phyloP scores from a whole-genome alignment of 2,113 vertebrate genomes.

The Piaya cayana region DNA sequence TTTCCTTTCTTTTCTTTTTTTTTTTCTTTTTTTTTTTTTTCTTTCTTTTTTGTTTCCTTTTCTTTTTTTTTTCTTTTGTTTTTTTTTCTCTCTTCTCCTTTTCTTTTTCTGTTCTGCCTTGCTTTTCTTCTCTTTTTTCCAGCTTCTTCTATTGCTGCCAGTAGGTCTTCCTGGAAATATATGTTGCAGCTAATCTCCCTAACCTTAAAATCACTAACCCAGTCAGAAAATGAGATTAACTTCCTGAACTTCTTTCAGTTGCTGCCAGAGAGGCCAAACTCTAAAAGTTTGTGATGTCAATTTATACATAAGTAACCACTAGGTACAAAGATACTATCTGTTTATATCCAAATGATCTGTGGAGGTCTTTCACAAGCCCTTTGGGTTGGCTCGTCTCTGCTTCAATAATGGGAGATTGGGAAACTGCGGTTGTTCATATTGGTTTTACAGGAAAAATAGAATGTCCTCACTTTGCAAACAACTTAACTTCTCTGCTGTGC shows the following conservation, averaged over 20 bases:
- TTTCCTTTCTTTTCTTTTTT: background rate
- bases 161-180: slow-evolving; percentile 3
- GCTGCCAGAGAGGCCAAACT: slow-evolving; percentile 27
- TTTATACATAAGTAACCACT: slow-evolving; percentile 46
- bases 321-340: slow-evolving; percentile 63
- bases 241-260: slow-evolving; percentile 30
- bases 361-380: slow-evolving; percentile 62
- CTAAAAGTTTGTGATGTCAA: slow-evolving; percentile 20
- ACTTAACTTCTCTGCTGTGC: slow-evolving; percentile 32
- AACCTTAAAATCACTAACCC: slow-evolving; percentile 16
- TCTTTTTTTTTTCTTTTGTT: background rate
- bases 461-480: slow-evolving; percentile 52
- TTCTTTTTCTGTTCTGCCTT: background rate
- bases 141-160: background rate
- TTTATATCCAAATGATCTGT: slow-evolving; percentile 49
- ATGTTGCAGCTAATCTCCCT: slow-evolving; percentile 26
- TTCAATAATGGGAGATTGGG: slow-evolving; percentile 57
- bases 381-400: slow-evolving; percentile 41
- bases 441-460: slow-evolving; percentile 58
- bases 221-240: slow-evolving; percentile 49
- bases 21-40: background rate
- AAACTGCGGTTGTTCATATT: slow-evolving; percentile 47
- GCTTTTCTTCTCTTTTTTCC: background rate
- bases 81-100: background rate
- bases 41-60: background rate